Conservation (phyloP, 2,113 vertebrate genomes). For the Istiophorus platypterus region DNA sequence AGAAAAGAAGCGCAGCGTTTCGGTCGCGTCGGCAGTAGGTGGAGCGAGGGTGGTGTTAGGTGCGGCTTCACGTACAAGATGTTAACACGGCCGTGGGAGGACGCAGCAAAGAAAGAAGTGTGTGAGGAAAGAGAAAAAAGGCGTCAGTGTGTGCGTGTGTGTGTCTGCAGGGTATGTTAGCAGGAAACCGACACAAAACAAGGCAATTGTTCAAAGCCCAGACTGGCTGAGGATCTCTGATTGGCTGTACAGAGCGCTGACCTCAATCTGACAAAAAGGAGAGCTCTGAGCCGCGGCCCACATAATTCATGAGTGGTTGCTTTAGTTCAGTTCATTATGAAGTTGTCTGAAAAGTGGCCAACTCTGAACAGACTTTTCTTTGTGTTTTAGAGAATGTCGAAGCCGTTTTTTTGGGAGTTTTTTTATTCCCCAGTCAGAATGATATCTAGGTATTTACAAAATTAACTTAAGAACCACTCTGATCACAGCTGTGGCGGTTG, state of each 20-base stretch:
- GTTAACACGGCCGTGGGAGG: conserved; percentile 43
- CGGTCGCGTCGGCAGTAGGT: no score
- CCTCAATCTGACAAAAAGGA: conserved; percentile 28
- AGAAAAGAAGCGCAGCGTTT: background rate
- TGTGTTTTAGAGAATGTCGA: background rate
- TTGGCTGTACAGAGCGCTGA: conserved; percentile 16
- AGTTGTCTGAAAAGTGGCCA: background rate
- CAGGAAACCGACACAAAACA: conserved; percentile 47
- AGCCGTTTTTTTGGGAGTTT: background rate
- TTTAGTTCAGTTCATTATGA: background rate
- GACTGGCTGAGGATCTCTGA: conserved; percentile 31
- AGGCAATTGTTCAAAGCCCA: conserved; percentile 49
- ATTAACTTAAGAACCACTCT: background rate
- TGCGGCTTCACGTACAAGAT: conserved; percentile 60
- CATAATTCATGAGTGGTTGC: conserved; percentile 4
- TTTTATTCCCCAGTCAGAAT: no score
- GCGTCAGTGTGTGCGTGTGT: conserved; percentile 4
- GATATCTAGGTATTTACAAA: background rate
- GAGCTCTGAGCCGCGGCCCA: background rate
- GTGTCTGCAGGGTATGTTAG: background rate
- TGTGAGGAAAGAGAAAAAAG: conserved; percentile 5
- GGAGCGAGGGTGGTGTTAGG: background rate
- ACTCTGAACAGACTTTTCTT: background rate
- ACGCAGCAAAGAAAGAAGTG: conserved; percentile 60
- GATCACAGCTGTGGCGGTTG: no score